Percentiles rank a stretch among this genome's conserved stretches.
Evolutionary conservation across 2,888 invertebrate species (phyloP).

Genomic region (Cephus sareptanus): DNA sequence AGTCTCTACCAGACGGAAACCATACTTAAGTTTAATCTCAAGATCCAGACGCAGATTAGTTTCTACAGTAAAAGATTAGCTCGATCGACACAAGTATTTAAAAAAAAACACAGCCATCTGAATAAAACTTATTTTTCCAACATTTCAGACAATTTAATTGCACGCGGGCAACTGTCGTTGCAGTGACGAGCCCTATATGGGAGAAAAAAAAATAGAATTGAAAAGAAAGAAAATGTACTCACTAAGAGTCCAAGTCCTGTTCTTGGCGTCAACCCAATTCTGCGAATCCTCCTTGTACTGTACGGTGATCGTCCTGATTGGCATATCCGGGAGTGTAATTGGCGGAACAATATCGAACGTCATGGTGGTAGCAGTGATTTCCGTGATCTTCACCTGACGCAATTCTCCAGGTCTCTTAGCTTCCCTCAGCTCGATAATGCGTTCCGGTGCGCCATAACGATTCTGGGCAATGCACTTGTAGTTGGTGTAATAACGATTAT

Average conservation of each 20-base stretch:
- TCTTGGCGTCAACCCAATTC: conserved; percentile 77
- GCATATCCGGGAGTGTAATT: conserved; percentile 79
- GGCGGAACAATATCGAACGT: conserved; percentile 84
- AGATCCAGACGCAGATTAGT: neutral
- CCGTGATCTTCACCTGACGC: conserved; percentile 74
- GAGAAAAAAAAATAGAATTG: conserved; percentile 1
- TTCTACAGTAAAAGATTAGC: neutral
- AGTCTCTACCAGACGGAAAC: too few species aligned
- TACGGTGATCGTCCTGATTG: conserved; percentile 78
- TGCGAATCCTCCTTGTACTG: conserved; percentile 80
- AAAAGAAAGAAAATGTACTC: conserved; percentile 41
- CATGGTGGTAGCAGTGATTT: conserved; percentile 86
- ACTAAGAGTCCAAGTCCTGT: conserved; percentile 82
- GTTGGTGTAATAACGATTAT: conserved; percentile 75
- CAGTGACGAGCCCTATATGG: too few species aligned
- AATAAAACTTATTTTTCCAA: neutral
- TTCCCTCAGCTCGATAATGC: conserved; percentile 78
- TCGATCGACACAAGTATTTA: neutral
- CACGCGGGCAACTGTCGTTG: neutral
- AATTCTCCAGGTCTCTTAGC: conserved; percentile 79
- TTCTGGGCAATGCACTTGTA: conserved; percentile 89
- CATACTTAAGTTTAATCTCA: too few species aligned
- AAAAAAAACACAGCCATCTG: neutral
- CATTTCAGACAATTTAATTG: neutral
- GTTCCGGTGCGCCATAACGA: conserved; percentile 75